A percentile compares a stretch with the other conserved stretches of the same genome.
These are phyloP conservation scores for Dicentrarchus labrax DNA, from an alignment of 2,113 vertebrate genomes.

Conservation along the genomic window DNA sequence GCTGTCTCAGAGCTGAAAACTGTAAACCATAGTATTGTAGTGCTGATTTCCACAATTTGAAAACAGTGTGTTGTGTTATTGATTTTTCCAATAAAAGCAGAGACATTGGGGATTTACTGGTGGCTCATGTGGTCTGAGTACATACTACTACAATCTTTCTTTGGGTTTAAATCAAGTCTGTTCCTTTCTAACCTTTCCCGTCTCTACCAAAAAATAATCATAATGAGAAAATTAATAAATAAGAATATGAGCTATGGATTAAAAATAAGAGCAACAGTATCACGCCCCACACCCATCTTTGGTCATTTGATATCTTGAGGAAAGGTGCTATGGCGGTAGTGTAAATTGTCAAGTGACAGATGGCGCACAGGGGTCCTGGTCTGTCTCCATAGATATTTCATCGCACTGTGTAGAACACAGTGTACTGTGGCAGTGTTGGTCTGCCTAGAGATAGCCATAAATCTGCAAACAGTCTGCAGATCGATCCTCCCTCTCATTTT, in stretches of 20 bases:
- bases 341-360: constrained; percentile 47
- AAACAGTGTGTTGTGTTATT: background rate
- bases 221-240: background rate
- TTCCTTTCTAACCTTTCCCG: background rate
- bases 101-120: background rate
- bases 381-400: constrained; percentile 25
- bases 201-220: background rate
- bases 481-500: constrained; percentile 62
- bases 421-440: constrained; percentile 19
- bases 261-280: background rate
- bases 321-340: constrained; percentile 13
- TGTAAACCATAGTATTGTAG: background rate
- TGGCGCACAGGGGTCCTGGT: constrained; percentile 23
- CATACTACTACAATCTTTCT: background rate
- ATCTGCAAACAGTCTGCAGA: constrained; percentile 45
- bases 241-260: background rate
- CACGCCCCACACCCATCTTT: background rate
- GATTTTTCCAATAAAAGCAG: background rate
- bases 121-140: background rate
- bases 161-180: background rate
- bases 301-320: constrained; percentile 31
- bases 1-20: background rate
- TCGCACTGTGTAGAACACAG: constrained; percentile 24
- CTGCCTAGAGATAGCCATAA: constrained; percentile 49
- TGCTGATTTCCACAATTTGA: background rate